Conservation (phyloP, 2,888 invertebrate species). For the Loripinus fragilis region DNA sequence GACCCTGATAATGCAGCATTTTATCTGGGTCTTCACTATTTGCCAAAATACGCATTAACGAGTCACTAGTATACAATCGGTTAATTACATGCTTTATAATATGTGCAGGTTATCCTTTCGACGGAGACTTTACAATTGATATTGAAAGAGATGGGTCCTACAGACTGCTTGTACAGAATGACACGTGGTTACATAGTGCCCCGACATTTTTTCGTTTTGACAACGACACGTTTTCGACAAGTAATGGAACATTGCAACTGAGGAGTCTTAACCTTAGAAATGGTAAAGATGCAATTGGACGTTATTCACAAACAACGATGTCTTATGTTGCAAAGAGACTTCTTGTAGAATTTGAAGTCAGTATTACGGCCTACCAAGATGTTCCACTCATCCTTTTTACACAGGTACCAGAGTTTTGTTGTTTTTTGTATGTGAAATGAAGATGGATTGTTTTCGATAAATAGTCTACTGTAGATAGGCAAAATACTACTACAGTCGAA, state of each 20-base stretch:
- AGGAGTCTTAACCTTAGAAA: slow-evolving; percentile 6
- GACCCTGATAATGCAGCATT: no score
- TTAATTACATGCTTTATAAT: no score
- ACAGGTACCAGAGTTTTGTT: slow-evolving; percentile 56
- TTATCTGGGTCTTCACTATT: no score
- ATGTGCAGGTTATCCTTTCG: no score
- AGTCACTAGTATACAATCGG: no score
- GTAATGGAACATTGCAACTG: slow-evolving; percentile 52
- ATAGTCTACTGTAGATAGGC: no score
- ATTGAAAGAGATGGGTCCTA: slow-evolving; percentile 38
- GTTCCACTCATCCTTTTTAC: slow-evolving; percentile 48
- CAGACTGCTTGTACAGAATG: slow-evolving; percentile 40
- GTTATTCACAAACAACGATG: slow-evolving; percentile 34
- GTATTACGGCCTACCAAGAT: slow-evolving; percentile 36
- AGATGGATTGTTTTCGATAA: no score
- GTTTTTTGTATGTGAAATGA: no score
- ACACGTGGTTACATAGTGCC: slow-evolving; percentile 59
- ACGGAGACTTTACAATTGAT: not conserved
- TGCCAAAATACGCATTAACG: no score
- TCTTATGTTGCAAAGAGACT: slow-evolving; percentile 24
- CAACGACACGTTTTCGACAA: slow-evolving; percentile 53
- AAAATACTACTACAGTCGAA: no score
- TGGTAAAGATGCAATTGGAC: slow-evolving; percentile 50
- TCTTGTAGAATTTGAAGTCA: slow-evolving; percentile 30
- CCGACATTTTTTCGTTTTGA: slow-evolving; percentile 61